A percentile compares a stretch with the other conserved stretches of the same genome.
phyloP scores from a whole-genome alignment of 2,888 invertebrate species.

The Pterostichus niger region DNA sequence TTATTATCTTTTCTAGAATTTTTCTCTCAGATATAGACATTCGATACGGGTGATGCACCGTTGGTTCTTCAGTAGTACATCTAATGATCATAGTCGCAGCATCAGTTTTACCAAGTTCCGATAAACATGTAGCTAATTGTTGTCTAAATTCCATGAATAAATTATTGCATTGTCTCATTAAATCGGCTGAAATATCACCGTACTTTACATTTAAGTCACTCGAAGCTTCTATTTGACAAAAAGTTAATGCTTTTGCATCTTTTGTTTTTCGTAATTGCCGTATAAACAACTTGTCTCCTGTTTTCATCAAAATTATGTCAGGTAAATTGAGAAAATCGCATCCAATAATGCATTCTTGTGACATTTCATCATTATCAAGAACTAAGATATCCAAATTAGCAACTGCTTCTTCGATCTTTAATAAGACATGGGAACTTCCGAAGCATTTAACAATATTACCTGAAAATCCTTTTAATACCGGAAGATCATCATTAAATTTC shows the following conservation, averaged over 20 bases:
- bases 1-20: slow-evolving; percentile 68
- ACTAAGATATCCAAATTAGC: neutral
- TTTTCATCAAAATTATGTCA: neutral
- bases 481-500: neutral
- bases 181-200: neutral
- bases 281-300: neutral
- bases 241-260: neutral
- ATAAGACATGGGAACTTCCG: neutral
- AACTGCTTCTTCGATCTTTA: neutral
- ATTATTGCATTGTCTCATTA: neutral
- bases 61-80: slow-evolving; percentile 58
- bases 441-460: neutral
- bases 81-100: slow-evolving; percentile 68
- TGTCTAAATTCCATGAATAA: neutral
- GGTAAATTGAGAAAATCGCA: neutral
- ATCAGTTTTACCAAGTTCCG: slow-evolving; percentile 65
- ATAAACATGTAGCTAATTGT: neutral
- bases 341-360: neutral
- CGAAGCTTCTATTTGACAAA: neutral
- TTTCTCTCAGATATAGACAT: slow-evolving; percentile 68
- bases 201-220: neutral
- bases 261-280: neutral
- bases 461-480: neutral
- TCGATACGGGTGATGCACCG: slow-evolving; percentile 69
- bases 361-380: neutral